A percentile compares a stretch with the other conserved stretches of the same genome.
Conservation (phyloP, 2,113 vertebrate genomes). For the Tachycineta bicolor region DNA sequence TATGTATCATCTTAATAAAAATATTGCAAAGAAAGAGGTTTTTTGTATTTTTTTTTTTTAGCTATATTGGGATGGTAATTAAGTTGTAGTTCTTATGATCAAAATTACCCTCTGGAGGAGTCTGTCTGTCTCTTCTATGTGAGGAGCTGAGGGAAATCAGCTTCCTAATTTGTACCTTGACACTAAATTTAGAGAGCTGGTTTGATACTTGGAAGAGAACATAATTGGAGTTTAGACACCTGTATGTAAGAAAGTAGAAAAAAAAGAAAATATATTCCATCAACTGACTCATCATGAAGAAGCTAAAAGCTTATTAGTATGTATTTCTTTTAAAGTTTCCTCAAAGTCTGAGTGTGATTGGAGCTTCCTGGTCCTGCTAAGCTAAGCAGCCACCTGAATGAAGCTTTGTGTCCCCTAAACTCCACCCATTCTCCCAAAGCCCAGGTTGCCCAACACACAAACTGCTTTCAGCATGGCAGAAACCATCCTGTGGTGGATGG, state of each 20-base stretch:
- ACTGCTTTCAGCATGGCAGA: not conserved
- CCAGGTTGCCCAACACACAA: not conserved
- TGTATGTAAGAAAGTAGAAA: not conserved
- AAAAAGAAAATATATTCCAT: not conserved
- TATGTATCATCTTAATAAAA: slow-evolving; percentile 64
- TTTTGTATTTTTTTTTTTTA: not conserved
- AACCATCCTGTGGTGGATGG: fast-evolving
- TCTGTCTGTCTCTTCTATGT: not conserved
- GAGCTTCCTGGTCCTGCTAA: not conserved
- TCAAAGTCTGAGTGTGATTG: not conserved
- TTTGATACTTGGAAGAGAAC: not conserved
- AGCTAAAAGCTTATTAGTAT: not conserved
- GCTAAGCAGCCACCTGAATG: not conserved
- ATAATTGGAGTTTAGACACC: not conserved
- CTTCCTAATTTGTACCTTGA: not conserved
- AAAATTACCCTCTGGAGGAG: not conserved
- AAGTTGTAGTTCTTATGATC: not conserved
- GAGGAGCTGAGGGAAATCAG: not conserved
- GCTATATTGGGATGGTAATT: not conserved
- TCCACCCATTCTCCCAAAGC: not conserved
- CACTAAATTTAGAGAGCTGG: not conserved
- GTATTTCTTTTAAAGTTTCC: not conserved
- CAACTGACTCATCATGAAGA: not conserved
- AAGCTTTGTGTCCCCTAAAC: not conserved
- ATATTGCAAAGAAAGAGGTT: not conserved